phyloP scores from a whole-genome alignment of 2,888 invertebrate species.

The Drosophila neonasuta region DNA sequence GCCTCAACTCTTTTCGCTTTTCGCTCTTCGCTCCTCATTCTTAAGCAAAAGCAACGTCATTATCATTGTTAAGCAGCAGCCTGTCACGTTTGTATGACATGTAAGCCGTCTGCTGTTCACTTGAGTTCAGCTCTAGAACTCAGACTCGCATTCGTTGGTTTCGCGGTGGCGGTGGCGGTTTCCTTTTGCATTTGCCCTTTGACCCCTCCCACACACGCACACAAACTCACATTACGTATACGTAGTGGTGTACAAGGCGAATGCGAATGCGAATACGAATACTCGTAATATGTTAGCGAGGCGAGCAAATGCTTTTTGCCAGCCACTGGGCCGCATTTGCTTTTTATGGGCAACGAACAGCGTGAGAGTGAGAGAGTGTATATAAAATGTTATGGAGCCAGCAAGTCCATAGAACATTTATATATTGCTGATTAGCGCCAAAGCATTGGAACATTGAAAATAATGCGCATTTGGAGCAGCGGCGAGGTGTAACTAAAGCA shows the following conservation, averaged over 20 bases:
- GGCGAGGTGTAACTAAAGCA: conserved; percentile 12
- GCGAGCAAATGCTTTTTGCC: conserved; percentile 53
- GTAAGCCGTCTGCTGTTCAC: conserved; percentile 32
- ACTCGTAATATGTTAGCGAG: conserved; percentile 41
- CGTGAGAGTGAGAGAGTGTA: conserved; percentile 14
- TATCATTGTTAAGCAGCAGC: conserved; percentile 61
- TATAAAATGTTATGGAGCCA: conserved; percentile 49
- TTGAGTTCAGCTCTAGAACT: conserved; percentile 22
- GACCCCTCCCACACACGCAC: conserved; percentile 40
- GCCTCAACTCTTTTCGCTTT: conserved; percentile 27
- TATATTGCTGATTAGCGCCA: conserved; percentile 49
- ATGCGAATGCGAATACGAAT: not conserved
- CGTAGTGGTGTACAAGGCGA: conserved; percentile 17
- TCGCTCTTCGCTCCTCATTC: no score
- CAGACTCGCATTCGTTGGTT: conserved; percentile 51
- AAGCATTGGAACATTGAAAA: conserved; percentile 30
- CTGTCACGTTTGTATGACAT: conserved; percentile 46
- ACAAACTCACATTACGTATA: conserved; percentile 31
- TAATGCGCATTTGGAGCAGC: conserved; percentile 26
- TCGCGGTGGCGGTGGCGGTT: conserved; percentile 51
- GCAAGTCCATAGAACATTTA: conserved; percentile 42
- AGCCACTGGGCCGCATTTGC: conserved; percentile 60
- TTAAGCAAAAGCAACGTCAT: conserved; percentile 50
- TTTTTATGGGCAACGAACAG: conserved; percentile 48
- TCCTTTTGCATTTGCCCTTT: conserved; percentile 54